phyloP scores from a whole-genome alignment of 2,888 invertebrate species.

The Hoplodrina ambigua region DNA sequence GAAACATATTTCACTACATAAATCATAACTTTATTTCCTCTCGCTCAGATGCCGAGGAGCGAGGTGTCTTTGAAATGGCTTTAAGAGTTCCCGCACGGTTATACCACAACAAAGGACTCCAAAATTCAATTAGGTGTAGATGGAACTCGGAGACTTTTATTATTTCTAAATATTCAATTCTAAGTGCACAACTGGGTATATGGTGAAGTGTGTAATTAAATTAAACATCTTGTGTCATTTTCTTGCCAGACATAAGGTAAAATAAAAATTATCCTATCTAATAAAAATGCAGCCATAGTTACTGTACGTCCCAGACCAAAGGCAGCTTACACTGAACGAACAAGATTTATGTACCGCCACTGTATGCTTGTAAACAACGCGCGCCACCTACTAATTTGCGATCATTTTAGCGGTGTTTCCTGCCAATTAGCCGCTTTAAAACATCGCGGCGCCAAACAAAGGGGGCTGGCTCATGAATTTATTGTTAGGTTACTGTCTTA shows the following conservation, averaged over 20 bases:
- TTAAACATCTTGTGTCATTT: background rate
- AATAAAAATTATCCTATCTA: background rate
- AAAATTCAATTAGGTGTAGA: slow-evolving; percentile 86
- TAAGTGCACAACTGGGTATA: slow-evolving; percentile 63
- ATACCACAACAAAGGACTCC: slow-evolving; percentile 85
- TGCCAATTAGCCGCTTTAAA: slow-evolving; percentile 86
- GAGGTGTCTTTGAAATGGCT: slow-evolving; percentile 88
- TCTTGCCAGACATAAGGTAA: background rate
- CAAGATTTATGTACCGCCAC: slow-evolving; percentile 66
- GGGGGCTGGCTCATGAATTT: slow-evolving; percentile 85
- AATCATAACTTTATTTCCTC: slow-evolving; percentile 90
- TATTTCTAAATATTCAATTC: slow-evolving; percentile 77
- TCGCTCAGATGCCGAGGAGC: slow-evolving; percentile 80
- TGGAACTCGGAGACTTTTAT: slow-evolving; percentile 75
- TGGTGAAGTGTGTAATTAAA: background rate
- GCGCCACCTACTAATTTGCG: slow-evolving; percentile 77
- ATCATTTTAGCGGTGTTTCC: slow-evolving; percentile 84
- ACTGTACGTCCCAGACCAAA: slow-evolving; percentile 31
- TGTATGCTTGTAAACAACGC: slow-evolving; percentile 59
- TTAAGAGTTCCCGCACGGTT: slow-evolving; percentile 82
- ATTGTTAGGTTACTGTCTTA: slow-evolving; percentile 87
- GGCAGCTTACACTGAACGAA: slow-evolving; percentile 46
- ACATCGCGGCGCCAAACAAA: slow-evolving; percentile 82
- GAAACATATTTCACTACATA: slow-evolving; percentile 89
- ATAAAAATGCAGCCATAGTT: background rate